Evolutionary conservation across 2,888 invertebrate genomes (phyloP).

Genomic region (Branchellion lobata): DNA sequence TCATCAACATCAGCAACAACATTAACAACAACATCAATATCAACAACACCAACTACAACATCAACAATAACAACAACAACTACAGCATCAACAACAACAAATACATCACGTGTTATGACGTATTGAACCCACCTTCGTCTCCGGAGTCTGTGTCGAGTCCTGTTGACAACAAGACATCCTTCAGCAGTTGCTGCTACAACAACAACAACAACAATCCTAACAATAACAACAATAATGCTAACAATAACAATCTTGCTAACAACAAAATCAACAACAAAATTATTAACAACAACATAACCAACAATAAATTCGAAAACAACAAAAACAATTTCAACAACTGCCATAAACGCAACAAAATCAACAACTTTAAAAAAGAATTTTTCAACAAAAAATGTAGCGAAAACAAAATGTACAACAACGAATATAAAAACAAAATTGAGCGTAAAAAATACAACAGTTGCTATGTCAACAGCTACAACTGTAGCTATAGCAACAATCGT

Average conservation of each 20-base stretch:
- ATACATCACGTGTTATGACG: conserved; percentile 1
- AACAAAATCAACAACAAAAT: neutral
- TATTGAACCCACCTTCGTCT: conserved; percentile 30
- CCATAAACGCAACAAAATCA: no score
- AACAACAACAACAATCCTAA: conserved; percentile 5
- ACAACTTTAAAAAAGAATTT: no score
- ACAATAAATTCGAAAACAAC: neutral
- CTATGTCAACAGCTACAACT: no score
- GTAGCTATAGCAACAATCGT: neutral
- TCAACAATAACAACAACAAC: neutral
- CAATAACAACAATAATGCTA: neutral
- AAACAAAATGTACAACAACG: no score
- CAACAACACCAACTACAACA: neutral
- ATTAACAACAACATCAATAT: neutral
- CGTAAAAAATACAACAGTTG: neutral
- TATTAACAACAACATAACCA: neutral
- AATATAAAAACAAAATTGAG: no score
- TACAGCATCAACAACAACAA: conserved; percentile 4
- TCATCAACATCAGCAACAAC: neutral
- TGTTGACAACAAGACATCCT: neutral
- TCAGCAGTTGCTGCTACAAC: neutral
- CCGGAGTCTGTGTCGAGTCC: conserved; percentile 43
- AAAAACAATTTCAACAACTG: no score
- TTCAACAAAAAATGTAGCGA: neutral
- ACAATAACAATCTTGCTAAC: neutral